Base-by-base conservation (phyloP, 2,113 vertebrate species). In the Cololabis saira region DNA sequence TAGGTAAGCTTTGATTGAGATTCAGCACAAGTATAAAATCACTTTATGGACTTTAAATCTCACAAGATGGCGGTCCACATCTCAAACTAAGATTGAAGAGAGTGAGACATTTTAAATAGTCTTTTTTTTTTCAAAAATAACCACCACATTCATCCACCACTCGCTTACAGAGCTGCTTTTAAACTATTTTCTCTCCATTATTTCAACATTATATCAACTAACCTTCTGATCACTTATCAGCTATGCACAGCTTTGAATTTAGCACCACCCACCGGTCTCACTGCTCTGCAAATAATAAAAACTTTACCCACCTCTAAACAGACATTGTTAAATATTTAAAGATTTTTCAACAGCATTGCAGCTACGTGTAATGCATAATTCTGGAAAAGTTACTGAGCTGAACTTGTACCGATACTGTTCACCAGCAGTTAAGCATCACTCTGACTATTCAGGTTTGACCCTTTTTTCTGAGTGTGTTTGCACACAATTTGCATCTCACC, bases 301-400 rank as follows among this genome's bases (percentile, higher is more conserved):
- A 41, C 58, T 50, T 18, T 61, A 11, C 41, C 48, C 17, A 45
- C 16, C 57, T 50, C 24, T 27, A 61, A 84, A 64, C 21, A 52
- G 37, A 49, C 9, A 2, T 15, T 1, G 56, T 66, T 22, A 71
- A 76, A 62, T 71, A 67, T 76, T 59, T 47, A 72, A 49, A n/a
- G 16, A 11, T 22, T 65, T 45, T 60, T 21, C 54, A 42, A 61
- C 57, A 53, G 66, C 51, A 47, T 19, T 56, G n/a, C 44, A n/a
- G 15, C 54, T 58, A 67, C 41, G 40, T 67, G 70, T 18, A 24
- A 11, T 24, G 72, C 55, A 81, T 62, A 19, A 22, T 13, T 50
- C 61, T 53, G 37, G 37, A 22, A 40, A 61, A 45, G 48, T n/a
- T 40, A 18, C 43, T 1, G 3, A 11, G 61, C 58, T 47, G 16